Evolutionary conservation across 2,113 vertebrate genomes (phyloP), one percentile per base, ranked within the genome.

Genomic region (Plotosus lineatus): DNA sequence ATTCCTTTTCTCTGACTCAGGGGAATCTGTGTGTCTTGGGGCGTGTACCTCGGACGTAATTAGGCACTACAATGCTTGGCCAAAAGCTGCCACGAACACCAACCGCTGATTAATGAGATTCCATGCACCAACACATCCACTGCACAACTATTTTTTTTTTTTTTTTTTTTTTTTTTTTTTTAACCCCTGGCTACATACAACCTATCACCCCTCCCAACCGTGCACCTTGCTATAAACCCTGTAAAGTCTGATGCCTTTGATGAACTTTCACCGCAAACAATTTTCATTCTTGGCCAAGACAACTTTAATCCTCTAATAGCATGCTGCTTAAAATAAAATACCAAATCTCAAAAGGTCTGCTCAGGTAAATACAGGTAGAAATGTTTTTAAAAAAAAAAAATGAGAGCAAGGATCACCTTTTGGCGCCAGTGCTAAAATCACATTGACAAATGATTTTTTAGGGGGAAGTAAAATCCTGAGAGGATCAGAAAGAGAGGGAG

Each of bases 11-110:
- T 86, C 90, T 85, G 85, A 88, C 85, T 87, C 85, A 85, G 79
- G 86, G 86, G 87, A 91, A 82, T 87, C 84, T 74, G 71, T 84
- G n/a, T 40, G 84, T 89, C 87, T 36, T 84, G 90, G 91, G 90
- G 90, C 86, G 44, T 90, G 89, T 91, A 90, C 90, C 90, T 88
- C 80, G 86, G 91, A 90, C 89, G 89, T 92, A 91, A 94, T 94
- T 93, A 93, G 93, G 89, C 81, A 90, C 88, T 89, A 87, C 86
- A 84, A 90, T 84, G 88, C 88, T 89, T 91, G 91, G 91, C 90
- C 87, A 89, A 86, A 88, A 90, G 89, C 88, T 85, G 86, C 85
- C 84, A 88, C 83, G 84, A 89, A 86, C 80, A 84, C 89, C 80
- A 82, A 74, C 84, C 84, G 66, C 90, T 88, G 90, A 91, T 92